Conservation (phyloP, 2,797 vertebrate genomes). For the Dicrostonyx torquatus region DNA sequence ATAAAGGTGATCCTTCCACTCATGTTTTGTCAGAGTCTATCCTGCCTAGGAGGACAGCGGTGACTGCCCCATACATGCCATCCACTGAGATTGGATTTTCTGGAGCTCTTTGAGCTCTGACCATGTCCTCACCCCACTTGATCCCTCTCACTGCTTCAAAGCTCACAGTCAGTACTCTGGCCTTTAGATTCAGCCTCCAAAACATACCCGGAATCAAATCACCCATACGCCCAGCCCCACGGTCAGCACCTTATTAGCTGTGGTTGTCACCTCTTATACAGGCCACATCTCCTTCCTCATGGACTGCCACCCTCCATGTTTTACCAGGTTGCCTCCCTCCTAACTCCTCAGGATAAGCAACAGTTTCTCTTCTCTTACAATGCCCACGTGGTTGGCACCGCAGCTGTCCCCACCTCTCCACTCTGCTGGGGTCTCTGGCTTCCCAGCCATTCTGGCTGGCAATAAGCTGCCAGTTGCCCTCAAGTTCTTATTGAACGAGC, state of each 20-base stretch:
- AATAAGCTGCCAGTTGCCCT: background rate
- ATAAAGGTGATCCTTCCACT: background rate
- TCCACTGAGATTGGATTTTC: background rate
- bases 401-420: background rate
- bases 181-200: background rate
- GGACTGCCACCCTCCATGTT: background rate
- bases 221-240: accelerated
- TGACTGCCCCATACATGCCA: background rate
- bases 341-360: background rate
- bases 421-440: too few relatives aligned
- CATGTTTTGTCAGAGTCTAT: background rate
- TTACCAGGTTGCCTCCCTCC: background rate
- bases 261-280: background rate
- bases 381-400: accelerated
- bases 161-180: background rate
- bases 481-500: background rate
- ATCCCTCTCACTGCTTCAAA: background rate
- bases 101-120: background rate
- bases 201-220: accelerated
- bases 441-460: background rate
- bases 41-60: background rate
- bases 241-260: background rate
- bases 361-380: background rate
- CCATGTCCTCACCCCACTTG: background rate
- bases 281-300: background rate